Base-by-base conservation (phyloP, 2,888 invertebrate species). In the Conchocele bisecta region DNA sequence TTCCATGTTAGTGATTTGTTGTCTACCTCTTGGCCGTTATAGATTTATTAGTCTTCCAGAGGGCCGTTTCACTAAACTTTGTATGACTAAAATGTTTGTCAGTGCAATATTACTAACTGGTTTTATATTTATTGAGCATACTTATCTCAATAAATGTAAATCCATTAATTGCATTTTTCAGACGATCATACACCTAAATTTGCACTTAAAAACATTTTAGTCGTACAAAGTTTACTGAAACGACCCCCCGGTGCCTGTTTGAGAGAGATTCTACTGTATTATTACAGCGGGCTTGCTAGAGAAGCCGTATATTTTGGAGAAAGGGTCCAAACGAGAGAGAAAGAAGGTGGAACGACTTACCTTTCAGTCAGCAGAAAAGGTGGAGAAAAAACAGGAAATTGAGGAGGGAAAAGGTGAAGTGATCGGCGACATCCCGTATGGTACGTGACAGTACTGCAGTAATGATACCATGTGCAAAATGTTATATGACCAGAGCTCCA, bases 371-470 rank as follows among this genome's bases (percentile, higher is more conserved):
- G 79, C 83, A 6, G 83, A 87, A 29, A 76, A 77, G 20, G 86
- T 89, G 56, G 88, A 88, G 57, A 85, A 87, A 51, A 86, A 86
- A 54, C 54, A 87, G 1, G 89, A 90, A 57, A 87, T 91, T 61
- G 85, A 84, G 60, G 90, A 89, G 48, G 95, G 95, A 24, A 92
- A 92, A 76, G 95, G 95, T 4, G 92, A 92, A 33, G 93, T 94
- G 0, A 92, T 95, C 29, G 94, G 94, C 5, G 94, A 94, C 84
- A 94, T 95, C 89, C 93, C 94, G 76, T 93, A 93, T 71, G 94
- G 95, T 75, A 94, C 94, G 87, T 79, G 26, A 20, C 46, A 9
- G n/a, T n/a, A n/a, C n/a, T n/a, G n/a, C n/a, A n/a, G n/a, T n/a
- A n/a, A n/a, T n/a, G n/a, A n/a, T n/a, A n/a, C n/a, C n/a, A n/a